These are phyloP conservation scores for Miichthys miiuy DNA, from an alignment of 2,797 vertebrate genomes.

Conservation along the genomic window DNA sequence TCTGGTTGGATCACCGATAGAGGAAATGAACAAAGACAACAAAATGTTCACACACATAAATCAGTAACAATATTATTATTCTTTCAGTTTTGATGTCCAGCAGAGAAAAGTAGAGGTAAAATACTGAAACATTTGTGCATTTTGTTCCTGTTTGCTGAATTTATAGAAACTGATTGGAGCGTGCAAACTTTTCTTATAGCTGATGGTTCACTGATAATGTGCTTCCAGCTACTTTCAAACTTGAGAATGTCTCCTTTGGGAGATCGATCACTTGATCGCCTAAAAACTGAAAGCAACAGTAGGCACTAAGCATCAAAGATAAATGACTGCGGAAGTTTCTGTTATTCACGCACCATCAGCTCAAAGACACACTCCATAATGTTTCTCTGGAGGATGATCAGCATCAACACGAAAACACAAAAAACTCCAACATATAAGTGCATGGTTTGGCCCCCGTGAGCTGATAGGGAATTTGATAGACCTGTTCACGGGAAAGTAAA, in stretches of 20 bases:
- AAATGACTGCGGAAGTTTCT: not conserved
- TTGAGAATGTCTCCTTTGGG: not conserved
- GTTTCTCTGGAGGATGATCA: slow-evolving; percentile 25
- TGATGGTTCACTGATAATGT: not conserved
- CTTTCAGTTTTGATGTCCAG: not conserved
- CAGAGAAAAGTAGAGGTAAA: not conserved
- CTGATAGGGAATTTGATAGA: slow-evolving; percentile 49
- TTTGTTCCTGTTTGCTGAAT: not conserved
- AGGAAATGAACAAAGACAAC: not conserved
- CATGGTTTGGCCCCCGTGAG: not conserved
- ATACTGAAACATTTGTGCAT: not conserved
- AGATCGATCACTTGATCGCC: not conserved
- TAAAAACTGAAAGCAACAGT: not conserved
- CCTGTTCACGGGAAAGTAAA: slow-evolving; percentile 52
- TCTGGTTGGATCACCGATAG: not conserved
- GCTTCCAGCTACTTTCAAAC: slow-evolving; percentile 13
- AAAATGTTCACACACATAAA: not conserved
- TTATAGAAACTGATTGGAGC: not conserved
- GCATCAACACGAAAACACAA: slow-evolving; percentile 15
- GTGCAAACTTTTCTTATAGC: not conserved
- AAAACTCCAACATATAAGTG: slow-evolving; percentile 16
- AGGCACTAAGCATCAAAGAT: not conserved
- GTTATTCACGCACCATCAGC: not conserved
- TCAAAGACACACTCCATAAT: not conserved
- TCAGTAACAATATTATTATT: not conserved